Percentiles rank a stretch among this genome's conserved stretches.
Evolutionary conservation across 2,113 vertebrate species (phyloP).

Genomic region (Chionis minor): DNA sequence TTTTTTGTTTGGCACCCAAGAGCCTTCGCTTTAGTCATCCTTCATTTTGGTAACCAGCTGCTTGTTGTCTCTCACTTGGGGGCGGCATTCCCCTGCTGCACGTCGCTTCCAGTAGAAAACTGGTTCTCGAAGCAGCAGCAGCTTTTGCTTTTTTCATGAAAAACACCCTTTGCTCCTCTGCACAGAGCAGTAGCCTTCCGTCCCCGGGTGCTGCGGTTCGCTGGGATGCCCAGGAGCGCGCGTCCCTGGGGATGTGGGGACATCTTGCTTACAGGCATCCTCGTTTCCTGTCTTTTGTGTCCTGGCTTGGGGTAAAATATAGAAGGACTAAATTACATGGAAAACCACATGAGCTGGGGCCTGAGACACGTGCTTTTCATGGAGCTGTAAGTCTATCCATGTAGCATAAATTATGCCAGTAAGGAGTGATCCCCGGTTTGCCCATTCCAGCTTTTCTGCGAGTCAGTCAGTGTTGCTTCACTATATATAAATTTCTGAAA

Average conservation of each 20-base stretch:
- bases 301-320: neutral
- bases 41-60: neutral
- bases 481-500: neutral
- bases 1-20: neutral
- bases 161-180: neutral
- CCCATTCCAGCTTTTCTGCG: neutral
- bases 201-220: neutral
- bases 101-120: neutral
- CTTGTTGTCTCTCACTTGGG: conserved; percentile 42
- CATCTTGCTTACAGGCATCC: neutral
- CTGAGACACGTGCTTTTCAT: neutral
- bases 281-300: neutral
- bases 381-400: neutral
- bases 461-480: neutral
- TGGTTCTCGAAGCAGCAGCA: neutral
- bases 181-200: neutral
- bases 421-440: neutral
- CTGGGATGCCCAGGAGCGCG: neutral
- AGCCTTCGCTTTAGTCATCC: neutral
- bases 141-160: neutral
- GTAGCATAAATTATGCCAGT: neutral
- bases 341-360: neutral
- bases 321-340: neutral
- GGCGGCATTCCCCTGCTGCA: conserved; percentile 42
- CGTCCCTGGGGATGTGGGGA: neutral